Evolutionary conservation across 2,888 invertebrate species (phyloP), one percentile per base, ranked within the genome.

Genomic region (Lasioglossum zephyrum): DNA sequence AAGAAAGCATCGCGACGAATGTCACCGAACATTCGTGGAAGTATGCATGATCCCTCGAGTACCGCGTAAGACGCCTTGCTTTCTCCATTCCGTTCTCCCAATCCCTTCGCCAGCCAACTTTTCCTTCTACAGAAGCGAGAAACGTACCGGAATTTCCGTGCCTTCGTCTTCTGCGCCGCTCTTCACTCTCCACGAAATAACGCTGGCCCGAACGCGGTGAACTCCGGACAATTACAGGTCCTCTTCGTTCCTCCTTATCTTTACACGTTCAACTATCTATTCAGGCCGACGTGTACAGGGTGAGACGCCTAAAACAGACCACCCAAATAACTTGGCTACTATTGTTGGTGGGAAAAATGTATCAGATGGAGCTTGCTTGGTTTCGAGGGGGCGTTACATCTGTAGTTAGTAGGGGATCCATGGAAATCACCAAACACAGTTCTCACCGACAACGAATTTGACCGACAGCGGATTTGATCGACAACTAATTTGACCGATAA

Each of bases 31-130:
- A 72, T 80, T 79, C 84, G 66, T 77, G 39, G 63, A 80, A 79
- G 86, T 82, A 77, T 87, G 81, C 84, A 79, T 73, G 85, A 79
- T 82, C 83, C 76, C 66, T 57, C 69, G 79, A 76, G 85, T 77
- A 79, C 79, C 82, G 73, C 81, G 76, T n/a, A 75, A 57, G 77
- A 75, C 53, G 60, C 47, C 79, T 63, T 47, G 63, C 63, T 82
- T 76, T 66, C 78, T 72, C 73, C 22, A 66, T 53, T 44, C 31
- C 73, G 22, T 18, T 47, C 22, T 9, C 36, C 36, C 31, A 53
- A 31, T 73, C 49, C 79, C 47, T 53, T 74, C 39, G 8, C 49
- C 31, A 41, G 26, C 26, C 6, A 80, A 80, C 74, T 75, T 80
- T 80, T 70, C 74, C 22, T 69, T 70, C 66, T 16, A 22, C 31